These are phyloP conservation scores for Rhinatrema bivittatum DNA, from an alignment of 2,797 vertebrate species.

Conservation along the genomic window DNA sequence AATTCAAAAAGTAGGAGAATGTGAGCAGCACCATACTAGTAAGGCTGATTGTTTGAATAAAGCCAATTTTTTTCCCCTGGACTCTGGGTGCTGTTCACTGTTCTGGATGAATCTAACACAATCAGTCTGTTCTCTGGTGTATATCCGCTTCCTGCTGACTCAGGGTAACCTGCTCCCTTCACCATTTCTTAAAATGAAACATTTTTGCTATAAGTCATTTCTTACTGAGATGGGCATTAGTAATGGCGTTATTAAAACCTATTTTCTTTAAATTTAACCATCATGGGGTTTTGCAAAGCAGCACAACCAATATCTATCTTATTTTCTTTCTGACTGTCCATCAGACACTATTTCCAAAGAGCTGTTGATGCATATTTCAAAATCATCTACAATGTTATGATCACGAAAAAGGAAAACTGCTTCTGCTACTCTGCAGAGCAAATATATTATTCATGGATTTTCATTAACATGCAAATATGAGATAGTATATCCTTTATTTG, in stretches of 20 bases:
- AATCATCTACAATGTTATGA: constrained; percentile 42
- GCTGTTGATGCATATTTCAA: constrained; percentile 39
- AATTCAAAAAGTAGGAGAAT: constrained; percentile 72
- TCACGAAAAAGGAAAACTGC: constrained; percentile 47
- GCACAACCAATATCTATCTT: constrained; percentile 44
- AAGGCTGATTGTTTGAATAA: constrained; percentile 73
- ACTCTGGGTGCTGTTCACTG: constrained; percentile 57
- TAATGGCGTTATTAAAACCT: constrained; percentile 54
- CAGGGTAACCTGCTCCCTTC: constrained; percentile 63
- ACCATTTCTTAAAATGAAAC: constrained; percentile 63
- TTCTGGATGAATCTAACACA: constrained; percentile 72
- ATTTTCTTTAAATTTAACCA: constrained; percentile 50
- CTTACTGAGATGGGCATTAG: constrained; percentile 46
- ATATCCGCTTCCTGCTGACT: constrained; percentile 70
- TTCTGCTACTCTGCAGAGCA: constrained; percentile 40
- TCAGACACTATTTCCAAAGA: constrained; percentile 26
- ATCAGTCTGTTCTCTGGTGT: constrained; percentile 70
- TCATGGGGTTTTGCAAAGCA: constrained; percentile 35
- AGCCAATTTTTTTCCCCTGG: constrained; percentile 55
- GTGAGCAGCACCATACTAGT: constrained; percentile 54
- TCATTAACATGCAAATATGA: constrained; percentile 62
- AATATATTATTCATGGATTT: constrained; percentile 56
- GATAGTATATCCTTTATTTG: constrained; percentile 49
- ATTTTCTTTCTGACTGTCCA: constrained; percentile 30
- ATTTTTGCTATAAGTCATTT: constrained; percentile 52